Evolutionary conservation across 2,888 invertebrate genomes (phyloP).

Genomic region (Ametastegia equiseti): DNA sequence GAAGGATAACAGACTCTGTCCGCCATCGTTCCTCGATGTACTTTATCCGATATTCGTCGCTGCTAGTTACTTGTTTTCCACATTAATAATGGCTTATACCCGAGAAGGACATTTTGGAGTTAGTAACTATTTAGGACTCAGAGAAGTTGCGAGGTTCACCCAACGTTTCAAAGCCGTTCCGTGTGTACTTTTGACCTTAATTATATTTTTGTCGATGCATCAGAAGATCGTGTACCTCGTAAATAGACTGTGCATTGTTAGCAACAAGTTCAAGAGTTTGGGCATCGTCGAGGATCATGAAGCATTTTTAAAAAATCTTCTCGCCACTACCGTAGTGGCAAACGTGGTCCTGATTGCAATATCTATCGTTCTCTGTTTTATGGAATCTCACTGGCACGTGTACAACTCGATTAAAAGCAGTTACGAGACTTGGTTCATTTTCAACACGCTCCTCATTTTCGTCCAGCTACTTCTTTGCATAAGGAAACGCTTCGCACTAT

Average conservation of each 20-base stretch:
- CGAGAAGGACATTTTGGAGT: background rate
- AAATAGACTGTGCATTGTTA: background rate
- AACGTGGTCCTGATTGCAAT: background rate
- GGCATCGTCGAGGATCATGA: background rate
- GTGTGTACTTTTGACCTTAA: too few species aligned
- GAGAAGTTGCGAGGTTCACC: too few species aligned
- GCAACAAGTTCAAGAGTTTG: background rate
- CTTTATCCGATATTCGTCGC: background rate
- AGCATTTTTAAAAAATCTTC: background rate
- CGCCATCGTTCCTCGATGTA: background rate
- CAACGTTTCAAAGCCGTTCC: background rate
- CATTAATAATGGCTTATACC: too few species aligned
- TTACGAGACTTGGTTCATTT: background rate
- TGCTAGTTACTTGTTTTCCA: background rate
- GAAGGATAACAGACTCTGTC: background rate
- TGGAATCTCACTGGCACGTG: background rate
- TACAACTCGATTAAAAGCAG: background rate
- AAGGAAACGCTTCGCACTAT: background rate
- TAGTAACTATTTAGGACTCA: background rate
- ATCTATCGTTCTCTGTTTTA: background rate
- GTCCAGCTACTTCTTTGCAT: background rate
- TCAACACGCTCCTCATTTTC: background rate
- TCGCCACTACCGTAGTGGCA: background rate
- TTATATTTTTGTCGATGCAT: background rate
- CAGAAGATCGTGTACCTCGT: background rate